Conservation (phyloP, 2,888 invertebrate genomes). For the Dorcus hopei region DNA sequence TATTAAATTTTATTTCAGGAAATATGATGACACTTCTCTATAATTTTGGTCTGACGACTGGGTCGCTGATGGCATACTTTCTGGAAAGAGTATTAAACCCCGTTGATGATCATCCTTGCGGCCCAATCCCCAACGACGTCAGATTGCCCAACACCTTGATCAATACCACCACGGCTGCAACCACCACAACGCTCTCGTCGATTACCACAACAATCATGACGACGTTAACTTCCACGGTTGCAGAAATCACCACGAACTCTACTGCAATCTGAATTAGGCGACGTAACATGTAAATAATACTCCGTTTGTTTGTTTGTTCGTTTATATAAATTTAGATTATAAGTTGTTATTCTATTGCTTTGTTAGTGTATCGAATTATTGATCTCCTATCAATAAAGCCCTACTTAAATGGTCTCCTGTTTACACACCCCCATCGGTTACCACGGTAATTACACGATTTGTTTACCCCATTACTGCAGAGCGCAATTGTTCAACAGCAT, state of each 20-base stretch:
- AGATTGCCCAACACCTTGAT: not conserved
- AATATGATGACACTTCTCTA: constrained; percentile 93
- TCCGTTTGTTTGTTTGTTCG: constrained; percentile 20
- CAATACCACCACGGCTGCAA: not conserved
- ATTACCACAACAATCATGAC: not conserved
- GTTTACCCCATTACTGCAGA: constrained; percentile 9
- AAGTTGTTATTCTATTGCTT: constrained; percentile 15
- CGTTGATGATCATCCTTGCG: constrained; percentile 37
- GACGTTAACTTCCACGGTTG: not conserved
- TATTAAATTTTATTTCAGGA: constrained; percentile 53
- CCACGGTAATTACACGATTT: constrained; percentile 5
- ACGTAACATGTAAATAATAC: constrained; percentile 20
- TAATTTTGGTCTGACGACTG: constrained; percentile 80
- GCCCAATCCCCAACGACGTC: constrained; percentile 5
- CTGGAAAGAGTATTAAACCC: constrained; percentile 52
- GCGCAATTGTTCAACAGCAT: constrained; percentile 46
- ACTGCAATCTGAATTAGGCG: constrained; percentile 14
- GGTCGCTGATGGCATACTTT: constrained; percentile 80
- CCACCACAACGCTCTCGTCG: not conserved
- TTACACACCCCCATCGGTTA: not conserved
- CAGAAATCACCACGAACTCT: not conserved
- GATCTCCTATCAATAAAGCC: constrained; percentile 1
- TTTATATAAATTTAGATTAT: constrained; percentile 1
- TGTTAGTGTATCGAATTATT: constrained; percentile 17
- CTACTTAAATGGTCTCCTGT: not conserved